Percentiles rank a stretch among this genome's conserved stretches.
Conservation (phyloP, 2,113 vertebrate genomes). For the Psilopsiagon aurifrons region DNA sequence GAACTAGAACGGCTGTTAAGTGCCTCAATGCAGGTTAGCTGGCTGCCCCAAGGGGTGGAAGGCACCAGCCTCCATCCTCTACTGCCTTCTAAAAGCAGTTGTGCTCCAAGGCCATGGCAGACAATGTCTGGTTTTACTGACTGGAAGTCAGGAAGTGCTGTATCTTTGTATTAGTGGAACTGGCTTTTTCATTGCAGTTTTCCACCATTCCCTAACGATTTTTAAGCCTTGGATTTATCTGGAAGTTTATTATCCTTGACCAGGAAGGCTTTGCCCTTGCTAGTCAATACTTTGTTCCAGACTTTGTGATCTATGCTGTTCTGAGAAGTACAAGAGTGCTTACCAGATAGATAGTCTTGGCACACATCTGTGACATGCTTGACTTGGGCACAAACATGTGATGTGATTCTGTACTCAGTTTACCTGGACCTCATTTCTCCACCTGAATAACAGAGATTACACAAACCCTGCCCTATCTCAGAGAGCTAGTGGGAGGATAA, state of each 20-base stretch:
- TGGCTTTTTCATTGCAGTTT: neutral
- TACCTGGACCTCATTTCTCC: conserved; percentile 18
- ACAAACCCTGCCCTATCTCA: neutral
- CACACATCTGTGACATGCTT: neutral
- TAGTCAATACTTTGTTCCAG: neutral
- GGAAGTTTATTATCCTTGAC: neutral
- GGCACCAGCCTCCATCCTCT: neutral
- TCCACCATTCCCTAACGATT: neutral
- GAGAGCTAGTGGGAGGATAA: neutral
- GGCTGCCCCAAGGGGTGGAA: neutral
- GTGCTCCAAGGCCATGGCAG: neutral
- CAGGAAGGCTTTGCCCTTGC: neutral
- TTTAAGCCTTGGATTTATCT: neutral
- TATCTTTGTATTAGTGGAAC: neutral
- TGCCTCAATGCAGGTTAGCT: rapidly evolving
- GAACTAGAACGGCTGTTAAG: neutral
- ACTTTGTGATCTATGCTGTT: neutral
- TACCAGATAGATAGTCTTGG: neutral
- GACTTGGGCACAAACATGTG: neutral
- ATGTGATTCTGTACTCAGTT: neutral
- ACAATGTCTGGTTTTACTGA: neutral
- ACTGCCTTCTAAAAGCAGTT: neutral
- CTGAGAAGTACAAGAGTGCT: neutral
- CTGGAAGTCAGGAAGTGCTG: neutral
- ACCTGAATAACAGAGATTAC: conserved; percentile 1